phyloP scores from a whole-genome alignment of 2,113 vertebrate genomes.

The Budorcas taxicolor region DNA sequence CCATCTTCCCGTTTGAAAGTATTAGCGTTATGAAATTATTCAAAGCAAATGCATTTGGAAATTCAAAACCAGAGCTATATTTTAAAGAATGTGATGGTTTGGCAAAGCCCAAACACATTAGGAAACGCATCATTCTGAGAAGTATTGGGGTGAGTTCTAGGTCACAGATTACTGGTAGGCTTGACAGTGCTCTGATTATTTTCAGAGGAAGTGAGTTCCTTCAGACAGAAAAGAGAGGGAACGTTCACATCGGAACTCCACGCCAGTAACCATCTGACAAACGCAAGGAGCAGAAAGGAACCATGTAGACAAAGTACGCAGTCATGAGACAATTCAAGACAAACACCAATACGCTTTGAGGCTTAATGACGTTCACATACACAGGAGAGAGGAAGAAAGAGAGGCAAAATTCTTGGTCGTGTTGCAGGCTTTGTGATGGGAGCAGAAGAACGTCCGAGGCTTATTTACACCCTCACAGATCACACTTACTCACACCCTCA shows the following conservation, averaged over 20 bases:
- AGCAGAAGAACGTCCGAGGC: neutral
- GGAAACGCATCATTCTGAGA: slow-evolving; percentile 65
- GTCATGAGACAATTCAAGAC: neutral
- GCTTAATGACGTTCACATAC: neutral
- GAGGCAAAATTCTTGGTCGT: neutral
- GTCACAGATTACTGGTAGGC: slow-evolving; percentile 45
- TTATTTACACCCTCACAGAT: neutral
- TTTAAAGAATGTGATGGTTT: slow-evolving; percentile 28
- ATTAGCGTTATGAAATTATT: slow-evolving; percentile 54
- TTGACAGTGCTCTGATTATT: slow-evolving; percentile 54
- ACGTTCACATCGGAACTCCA: neutral
- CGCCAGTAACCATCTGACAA: neutral
- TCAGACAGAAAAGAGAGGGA: neutral
- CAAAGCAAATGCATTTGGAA: slow-evolving; percentile 37
- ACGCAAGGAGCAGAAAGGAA: slow-evolving; percentile 5
- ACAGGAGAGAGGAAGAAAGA: neutral
- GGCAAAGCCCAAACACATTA: slow-evolving; percentile 60
- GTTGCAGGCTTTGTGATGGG: neutral
- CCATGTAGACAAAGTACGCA: neutral
- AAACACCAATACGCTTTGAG: neutral
- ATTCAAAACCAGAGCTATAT: slow-evolving; percentile 25
- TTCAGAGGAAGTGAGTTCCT: slow-evolving; percentile 55
- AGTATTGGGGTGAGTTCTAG: slow-evolving; percentile 7
- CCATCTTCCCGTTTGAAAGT: slow-evolving; percentile 44
- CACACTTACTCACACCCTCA: neutral